Evolutionary conservation across 2,797 vertebrate genomes (phyloP), one percentile per base, ranked within the genome.

Genomic region (Phalloptychus januarius): DNA sequence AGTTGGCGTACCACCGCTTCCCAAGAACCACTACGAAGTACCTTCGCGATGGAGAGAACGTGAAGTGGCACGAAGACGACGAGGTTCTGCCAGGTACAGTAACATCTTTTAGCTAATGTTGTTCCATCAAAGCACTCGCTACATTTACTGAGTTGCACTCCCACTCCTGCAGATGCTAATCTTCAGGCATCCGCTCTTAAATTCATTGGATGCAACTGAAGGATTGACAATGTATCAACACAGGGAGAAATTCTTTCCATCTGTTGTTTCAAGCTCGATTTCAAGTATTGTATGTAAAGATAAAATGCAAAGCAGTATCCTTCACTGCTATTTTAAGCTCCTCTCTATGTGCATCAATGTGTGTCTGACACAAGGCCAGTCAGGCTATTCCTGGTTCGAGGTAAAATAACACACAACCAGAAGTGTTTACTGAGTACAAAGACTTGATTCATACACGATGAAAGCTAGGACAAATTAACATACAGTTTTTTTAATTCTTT

Each of bases 1-100:
- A 90, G 1, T 94, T 99, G 33, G 97, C 97, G 48, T 99, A 97
- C 84, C 98, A 99, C 82, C 96, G 93, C 76, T 99, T 99, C 88
- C 97, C 97, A 0, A 95, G 96, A 86, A 98, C 94, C 46, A 95
- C 95, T 0, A 95, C 97, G 36, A 95, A 92, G 72, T 98, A 97
- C 93, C 89, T 99, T 52, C 95, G 96, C 71, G 94, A 63, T 13
- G 93, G 91, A 46, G 54, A 80, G 46, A 89, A 95, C n/a, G 91
- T 95, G 8, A 91, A 86, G 15, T 98, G 97, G 97, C 93, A 31
- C 0, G 90, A 94, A 70, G 96, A 95, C 36, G 96, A 98, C 2
- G 98, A 99, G 76, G 90, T 97, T 69, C 71, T 95, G 80, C 98
- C 97, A 96, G 96, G 98, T 99, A 86, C 11, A 81, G 20, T n/a